Evolutionary conservation across 1,140 invertebrate genomes (phyloP), one percentile per base, ranked within the genome.

Genomic region (Aphaenogaster rudis): DNA sequence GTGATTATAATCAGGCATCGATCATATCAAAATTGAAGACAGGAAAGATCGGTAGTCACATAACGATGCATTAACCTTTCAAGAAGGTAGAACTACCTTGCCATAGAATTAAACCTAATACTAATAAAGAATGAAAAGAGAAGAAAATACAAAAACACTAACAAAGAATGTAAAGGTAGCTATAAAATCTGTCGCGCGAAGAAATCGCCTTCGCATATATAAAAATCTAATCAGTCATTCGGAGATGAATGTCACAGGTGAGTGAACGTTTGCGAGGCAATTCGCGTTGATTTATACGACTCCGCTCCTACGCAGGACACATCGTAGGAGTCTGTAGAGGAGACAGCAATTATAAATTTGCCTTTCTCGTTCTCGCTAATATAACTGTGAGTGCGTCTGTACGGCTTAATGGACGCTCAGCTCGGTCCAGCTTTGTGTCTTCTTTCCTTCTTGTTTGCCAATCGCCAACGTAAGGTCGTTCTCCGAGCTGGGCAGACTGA

Each of bases 391-490:
- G 54, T 54, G 7, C 15, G 33, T 74, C 28, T 36, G 67, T 28
- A 17, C 15, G 39, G 11, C 17, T 42, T 54, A 61, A 50, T 50
- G 33, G 28, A 52, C 72, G 28, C 57, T 45, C 39, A 84, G 57
- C 71, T 50, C 11, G 48, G 59, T 78, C 48, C 48, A 54, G n/a
- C 67, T 89, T 67, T 52, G 81, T 71, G 74, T 42, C 82, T 66
- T 81, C 48, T 76, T 28, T 64, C 74, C 61, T 17, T 54, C 33
- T 39, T 48, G n/a, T 45, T 54, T 82, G 69, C 81, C 36, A 54
- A 45, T 72, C 59, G 54, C 45, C 48, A 11, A n/a, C 28, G 59
- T 76, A 67, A 86, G 81, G 89, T 91, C 90, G 91, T 57, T 86
- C 76, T 84, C 17, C 45, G 50, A 80, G 64, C 85, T 39, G 21